Conservation (phyloP, 2,113 vertebrate genomes). For the Diphyllodes magnificus region DNA sequence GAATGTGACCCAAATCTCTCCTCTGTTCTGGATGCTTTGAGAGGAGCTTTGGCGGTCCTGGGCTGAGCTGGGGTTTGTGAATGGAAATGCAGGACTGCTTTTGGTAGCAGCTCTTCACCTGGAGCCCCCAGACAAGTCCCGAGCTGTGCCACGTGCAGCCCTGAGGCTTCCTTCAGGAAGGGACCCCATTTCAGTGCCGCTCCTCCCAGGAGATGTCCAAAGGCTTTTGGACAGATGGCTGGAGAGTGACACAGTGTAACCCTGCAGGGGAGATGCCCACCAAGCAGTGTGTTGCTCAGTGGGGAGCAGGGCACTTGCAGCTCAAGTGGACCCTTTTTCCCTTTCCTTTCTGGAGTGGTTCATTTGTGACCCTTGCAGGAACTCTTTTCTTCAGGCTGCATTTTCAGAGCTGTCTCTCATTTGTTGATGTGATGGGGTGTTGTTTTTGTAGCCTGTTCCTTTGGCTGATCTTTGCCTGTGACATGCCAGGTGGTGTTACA, state of each 20-base stretch:
- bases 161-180: fast-evolving
- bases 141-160: neutral
- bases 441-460: neutral
- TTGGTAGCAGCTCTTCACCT: neutral
- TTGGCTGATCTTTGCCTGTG: neutral
- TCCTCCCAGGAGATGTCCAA: neutral
- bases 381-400: neutral
- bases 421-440: neutral
- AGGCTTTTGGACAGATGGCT: neutral
- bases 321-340: neutral
- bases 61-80: neutral
- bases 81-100: neutral
- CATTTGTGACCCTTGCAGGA: neutral
- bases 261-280: neutral
- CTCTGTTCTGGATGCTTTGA: neutral
- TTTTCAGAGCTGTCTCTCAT: neutral
- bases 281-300: neutral
- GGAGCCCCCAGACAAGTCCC: neutral
- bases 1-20: slow-evolving; percentile 18
- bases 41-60: neutral
- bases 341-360: neutral
- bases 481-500: neutral
- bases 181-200: neutral
- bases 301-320: neutral
- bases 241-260: neutral